Evolutionary conservation across 30 jellyfish, hydroid and myxozoan species (phyloP).

Genomic region (Mastigias papua): DNA sequence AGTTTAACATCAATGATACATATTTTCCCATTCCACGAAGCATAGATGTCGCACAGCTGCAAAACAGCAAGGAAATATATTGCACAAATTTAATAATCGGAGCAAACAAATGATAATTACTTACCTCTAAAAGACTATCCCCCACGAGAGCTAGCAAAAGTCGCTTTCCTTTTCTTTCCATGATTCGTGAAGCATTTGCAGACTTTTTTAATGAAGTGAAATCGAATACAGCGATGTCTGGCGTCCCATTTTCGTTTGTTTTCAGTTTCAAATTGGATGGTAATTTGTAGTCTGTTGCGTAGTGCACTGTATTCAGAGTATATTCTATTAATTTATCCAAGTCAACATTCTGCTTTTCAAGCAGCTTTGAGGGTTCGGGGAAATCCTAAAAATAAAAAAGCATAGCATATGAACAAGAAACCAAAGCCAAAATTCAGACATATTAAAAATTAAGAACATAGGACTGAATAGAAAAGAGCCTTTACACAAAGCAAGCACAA

Average conservation of each 20-base stretch:
- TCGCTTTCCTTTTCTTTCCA: conserved; percentile 89
- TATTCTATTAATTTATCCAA: conserved; percentile 74
- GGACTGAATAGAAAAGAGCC: too few species aligned
- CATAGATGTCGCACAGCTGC: too few species aligned
- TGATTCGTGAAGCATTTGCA: conserved; percentile 91
- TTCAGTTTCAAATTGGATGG: conserved; percentile 80
- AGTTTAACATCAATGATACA: too few species aligned
- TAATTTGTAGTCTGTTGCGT: conserved; percentile 94
- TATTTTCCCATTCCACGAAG: too few species aligned
- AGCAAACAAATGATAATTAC: background rate
- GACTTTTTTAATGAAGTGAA: conserved; percentile 97
- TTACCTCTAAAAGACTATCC: conserved; percentile 94
- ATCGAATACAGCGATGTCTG: conserved; percentile 98
- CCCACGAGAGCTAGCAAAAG: conserved; percentile 95
- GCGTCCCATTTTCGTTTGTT: conserved; percentile 84
- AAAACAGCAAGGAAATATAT: too few species aligned
- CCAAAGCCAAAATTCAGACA: too few species aligned
- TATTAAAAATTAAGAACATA: too few species aligned
- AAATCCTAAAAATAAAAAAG: conserved; percentile 60
- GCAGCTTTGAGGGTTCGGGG: conserved; percentile 85
- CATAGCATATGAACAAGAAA: background rate
- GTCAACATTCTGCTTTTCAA: conserved; percentile 84
- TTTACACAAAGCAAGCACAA: too few species aligned
- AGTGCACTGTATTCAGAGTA: conserved; percentile 87
- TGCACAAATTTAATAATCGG: too few species aligned